Percentiles rank a stretch among this genome's conserved stretches.
Conservation (phyloP, 2,797 vertebrate species). For the Acanthopagrus latus region DNA sequence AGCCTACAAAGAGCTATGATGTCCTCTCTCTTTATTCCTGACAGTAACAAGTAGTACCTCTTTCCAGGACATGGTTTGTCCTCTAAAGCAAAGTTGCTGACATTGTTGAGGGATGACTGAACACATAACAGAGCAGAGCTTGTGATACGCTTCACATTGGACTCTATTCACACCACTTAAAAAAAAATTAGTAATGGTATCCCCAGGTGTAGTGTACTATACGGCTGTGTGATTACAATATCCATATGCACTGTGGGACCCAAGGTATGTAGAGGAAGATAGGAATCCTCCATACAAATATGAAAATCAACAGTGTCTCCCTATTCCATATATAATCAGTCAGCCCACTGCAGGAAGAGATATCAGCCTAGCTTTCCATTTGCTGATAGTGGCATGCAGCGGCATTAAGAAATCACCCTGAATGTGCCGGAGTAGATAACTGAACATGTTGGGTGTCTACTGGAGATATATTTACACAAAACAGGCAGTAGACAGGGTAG, state of each 20-base stretch:
- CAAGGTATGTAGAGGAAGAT: slow-evolving; percentile 77
- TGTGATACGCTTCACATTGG: slow-evolving; percentile 62
- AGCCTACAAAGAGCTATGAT: slow-evolving; percentile 10
- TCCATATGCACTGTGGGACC: slow-evolving; percentile 76
- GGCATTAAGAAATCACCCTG: slow-evolving; percentile 82
- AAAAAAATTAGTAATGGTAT: slow-evolving; percentile 83
- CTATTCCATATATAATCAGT: slow-evolving; percentile 79
- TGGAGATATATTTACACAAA: slow-evolving; percentile 79
- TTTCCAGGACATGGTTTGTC: slow-evolving; percentile 67
- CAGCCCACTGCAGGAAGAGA: slow-evolving; percentile 73
- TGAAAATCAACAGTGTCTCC: slow-evolving; percentile 74
- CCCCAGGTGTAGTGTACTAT: slow-evolving; percentile 67
- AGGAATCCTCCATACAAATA: slow-evolving; percentile 78
- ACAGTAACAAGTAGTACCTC: slow-evolving; percentile 44
- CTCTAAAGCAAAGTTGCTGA: slow-evolving; percentile 78
- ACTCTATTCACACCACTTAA: slow-evolving; percentile 77
- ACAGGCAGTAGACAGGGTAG: slow-evolving; percentile 77
- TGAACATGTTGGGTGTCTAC: slow-evolving; percentile 73
- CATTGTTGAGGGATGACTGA: slow-evolving; percentile 72
- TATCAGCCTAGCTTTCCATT: slow-evolving; percentile 82
- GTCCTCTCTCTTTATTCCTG: slow-evolving; percentile 28
- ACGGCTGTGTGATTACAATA: slow-evolving; percentile 78
- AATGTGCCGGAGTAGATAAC: slow-evolving; percentile 86
- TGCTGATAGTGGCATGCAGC: slow-evolving; percentile 80
- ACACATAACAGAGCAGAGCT: slow-evolving; percentile 49